Evolutionary conservation across 2,797 vertebrate genomes (phyloP).

Genomic region (Aldrovandia affinis): DNA sequence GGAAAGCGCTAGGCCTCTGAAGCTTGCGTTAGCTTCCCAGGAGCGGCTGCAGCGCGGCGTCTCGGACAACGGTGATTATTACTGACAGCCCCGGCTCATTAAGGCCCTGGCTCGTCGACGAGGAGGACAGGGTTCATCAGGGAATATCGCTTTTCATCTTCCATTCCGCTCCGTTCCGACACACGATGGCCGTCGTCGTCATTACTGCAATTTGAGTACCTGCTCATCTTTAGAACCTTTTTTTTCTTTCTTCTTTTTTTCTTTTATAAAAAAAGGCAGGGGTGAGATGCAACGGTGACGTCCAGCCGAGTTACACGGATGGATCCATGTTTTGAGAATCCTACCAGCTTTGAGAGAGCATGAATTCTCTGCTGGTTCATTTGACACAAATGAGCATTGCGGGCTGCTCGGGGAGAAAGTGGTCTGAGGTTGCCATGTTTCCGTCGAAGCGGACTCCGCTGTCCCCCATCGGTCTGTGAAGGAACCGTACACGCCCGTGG

Average conservation of each 20-base stretch:
- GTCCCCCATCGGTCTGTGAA: conserved; percentile 31
- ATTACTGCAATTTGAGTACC: background rate
- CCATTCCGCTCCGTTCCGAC: background rate
- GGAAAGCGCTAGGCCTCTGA: no score
- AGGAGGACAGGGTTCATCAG: background rate
- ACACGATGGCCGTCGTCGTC: background rate
- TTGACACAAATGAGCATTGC: background rate
- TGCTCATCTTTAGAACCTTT: conserved; percentile 6
- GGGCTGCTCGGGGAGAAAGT: background rate
- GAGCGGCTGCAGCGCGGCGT: background rate
- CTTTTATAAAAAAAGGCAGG: background rate
- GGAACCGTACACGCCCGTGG: conserved; percentile 37
- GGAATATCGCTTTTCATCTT: background rate
- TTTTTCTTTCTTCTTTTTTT: no score
- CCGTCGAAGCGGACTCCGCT: background rate
- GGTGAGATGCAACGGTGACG: no score
- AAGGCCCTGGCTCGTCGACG: background rate
- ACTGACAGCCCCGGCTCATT: background rate
- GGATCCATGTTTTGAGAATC: background rate
- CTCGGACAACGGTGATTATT: background rate
- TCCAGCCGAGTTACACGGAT: no score
- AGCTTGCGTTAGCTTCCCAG: background rate
- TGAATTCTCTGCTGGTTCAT: conserved; percentile 5
- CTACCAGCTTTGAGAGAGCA: background rate
- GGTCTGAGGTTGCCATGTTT: conserved; percentile 17